These are phyloP conservation scores for Poeciliopsis prolifica DNA, from an alignment of 2,113 vertebrate genomes.

Conservation along the genomic window DNA sequence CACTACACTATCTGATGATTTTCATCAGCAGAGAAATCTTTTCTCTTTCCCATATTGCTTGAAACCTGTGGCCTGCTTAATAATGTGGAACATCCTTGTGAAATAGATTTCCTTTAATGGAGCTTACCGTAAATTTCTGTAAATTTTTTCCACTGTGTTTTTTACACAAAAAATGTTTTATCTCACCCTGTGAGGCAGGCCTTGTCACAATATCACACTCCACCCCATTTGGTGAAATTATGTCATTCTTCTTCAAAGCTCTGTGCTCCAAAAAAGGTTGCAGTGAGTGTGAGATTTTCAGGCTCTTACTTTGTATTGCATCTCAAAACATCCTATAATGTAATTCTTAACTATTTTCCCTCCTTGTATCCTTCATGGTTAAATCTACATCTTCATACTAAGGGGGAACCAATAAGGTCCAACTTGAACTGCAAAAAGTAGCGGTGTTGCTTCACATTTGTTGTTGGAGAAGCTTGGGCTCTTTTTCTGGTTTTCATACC, in stretches of 20 bases:
- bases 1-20: too few species aligned
- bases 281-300: constrained; percentile 19
- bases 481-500: constrained; percentile 42
- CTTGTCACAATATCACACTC: neutral
- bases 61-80: too few species aligned
- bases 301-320: constrained; percentile 31
- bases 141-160: too few species aligned
- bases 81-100: too few species aligned
- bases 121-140: too few species aligned
- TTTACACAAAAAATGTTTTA: neutral
- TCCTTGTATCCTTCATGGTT: constrained; percentile 9
- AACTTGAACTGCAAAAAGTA: constrained; percentile 75
- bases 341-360: constrained; percentile 9
- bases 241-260: constrained; percentile 19
- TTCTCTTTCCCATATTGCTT: too few species aligned
- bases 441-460: constrained; percentile 78
- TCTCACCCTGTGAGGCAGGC: neutral
- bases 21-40: too few species aligned
- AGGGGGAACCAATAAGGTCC: constrained; percentile 69
- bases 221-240: constrained; percentile 5
- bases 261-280: constrained; percentile 10
- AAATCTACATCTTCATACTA: constrained; percentile 63
- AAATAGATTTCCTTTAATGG: too few species aligned
- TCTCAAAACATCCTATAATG: constrained; percentile 32
- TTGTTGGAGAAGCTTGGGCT: constrained; percentile 50